Evolutionary conservation across 2,797 vertebrate species (phyloP), one percentile per base, ranked within the genome.

Genomic region (Sebastes diaconus): DNA sequence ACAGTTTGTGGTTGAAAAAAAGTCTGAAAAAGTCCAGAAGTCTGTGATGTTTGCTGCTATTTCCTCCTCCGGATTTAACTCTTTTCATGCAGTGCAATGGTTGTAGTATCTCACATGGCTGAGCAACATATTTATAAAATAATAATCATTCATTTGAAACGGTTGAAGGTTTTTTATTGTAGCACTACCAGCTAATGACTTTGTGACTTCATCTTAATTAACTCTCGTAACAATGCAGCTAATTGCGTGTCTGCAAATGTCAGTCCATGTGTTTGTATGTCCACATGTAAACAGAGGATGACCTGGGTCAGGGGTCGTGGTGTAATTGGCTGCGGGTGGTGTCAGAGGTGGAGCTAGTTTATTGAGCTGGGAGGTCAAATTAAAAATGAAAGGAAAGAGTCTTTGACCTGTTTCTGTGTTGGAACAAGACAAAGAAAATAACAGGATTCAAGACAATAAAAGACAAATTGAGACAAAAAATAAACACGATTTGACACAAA

Each of bases 41-140:
- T 42, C 39, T 42, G 39, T 42, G 39, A 16, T 42, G 42, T 46
- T 46, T 46, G 16, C 16, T 46, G 42, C 42, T 46, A 8, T 18
- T 18, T 46, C 42, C 42, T 46, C 42, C 42, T 2, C 42, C 6
- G 0, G 0, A 0, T 46, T 18, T 18, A 46, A 0, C 42, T 46
- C 42, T 46, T 46, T 46, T 8, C 42, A 46, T 18, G 14, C 16
- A 46, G 42, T 46, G 6, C 42, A 46, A 18, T 46, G 42, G 42
- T 0, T 18, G 42, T 3, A 46, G 42, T 46, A 46, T 46, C 42
- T 18, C 0, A 46, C 42, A 46, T 46, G 6, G 14, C 6, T 46
- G 42, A 46, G 42, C 42, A 46, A 46, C 16, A 58, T 27, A 58
- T 27, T 58, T 25, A 25, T 57, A 14, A 25, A 32, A 61, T 34